Evolutionary conservation across 2,797 vertebrate species (phyloP).

Genomic region (Myoxocephalus aenaeus): DNA sequence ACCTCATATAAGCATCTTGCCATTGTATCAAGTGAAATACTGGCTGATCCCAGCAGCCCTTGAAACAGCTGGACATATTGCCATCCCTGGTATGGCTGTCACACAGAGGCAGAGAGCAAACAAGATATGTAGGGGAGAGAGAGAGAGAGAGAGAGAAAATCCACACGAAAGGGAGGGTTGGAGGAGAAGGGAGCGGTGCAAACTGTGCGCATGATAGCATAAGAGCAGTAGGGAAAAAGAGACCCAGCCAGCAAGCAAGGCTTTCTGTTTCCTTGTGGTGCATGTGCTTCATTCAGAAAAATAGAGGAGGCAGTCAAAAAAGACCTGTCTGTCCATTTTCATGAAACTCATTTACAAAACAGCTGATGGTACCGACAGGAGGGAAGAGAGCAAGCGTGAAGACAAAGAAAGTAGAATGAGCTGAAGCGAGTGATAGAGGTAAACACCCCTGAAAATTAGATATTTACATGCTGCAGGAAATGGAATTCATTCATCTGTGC

Average conservation of each 20-base stretch:
- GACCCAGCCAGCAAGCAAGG: constrained; percentile 59
- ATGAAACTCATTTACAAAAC: constrained; percentile 52
- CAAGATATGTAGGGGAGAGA: constrained; percentile 50
- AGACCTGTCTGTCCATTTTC: constrained; percentile 60
- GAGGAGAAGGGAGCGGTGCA: constrained; percentile 69
- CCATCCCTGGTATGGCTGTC: constrained; percentile 78
- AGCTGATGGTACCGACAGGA: constrained; percentile 29
- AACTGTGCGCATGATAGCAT: constrained; percentile 77
- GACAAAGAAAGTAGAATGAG: constrained; percentile 61
- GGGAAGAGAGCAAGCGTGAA: constrained; percentile 47
- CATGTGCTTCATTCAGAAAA: constrained; percentile 86
- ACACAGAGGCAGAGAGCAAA: constrained; percentile 63
- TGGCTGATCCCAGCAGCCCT: constrained; percentile 69
- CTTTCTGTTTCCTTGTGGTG: constrained; percentile 64
- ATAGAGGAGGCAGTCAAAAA: constrained; percentile 70
- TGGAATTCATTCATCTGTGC: constrained; percentile 58
- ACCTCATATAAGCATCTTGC: constrained; percentile 64
- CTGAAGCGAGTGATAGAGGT: constrained; percentile 48
- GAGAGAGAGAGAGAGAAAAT: constrained; percentile 54
- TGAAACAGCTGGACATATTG: constrained; percentile 85
- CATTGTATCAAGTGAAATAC: constrained; percentile 79
- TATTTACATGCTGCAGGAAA: constrained; percentile 54
- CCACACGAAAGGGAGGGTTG: constrained; percentile 67
- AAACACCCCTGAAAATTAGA: constrained; percentile 38
- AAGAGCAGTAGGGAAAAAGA: constrained; percentile 62